Conservation (phyloP, 2,888 invertebrate genomes). For the Desoria tigrina region DNA sequence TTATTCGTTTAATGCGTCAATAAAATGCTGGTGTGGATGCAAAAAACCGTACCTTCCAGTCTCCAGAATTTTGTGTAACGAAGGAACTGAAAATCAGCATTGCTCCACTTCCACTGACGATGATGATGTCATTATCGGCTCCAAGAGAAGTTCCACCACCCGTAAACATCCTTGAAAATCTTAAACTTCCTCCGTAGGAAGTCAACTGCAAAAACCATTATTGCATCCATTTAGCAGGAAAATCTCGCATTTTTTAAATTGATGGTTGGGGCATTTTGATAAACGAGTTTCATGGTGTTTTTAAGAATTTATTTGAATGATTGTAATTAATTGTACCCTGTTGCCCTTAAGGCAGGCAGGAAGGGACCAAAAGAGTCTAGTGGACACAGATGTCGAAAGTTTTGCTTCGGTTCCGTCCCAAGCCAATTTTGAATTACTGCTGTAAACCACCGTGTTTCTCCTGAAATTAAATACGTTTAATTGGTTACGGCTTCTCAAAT, state of each 20-base stretch:
- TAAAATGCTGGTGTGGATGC: too few species aligned
- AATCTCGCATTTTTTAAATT: too few species aligned
- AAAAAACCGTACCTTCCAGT: conserved; percentile 21
- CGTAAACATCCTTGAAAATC: conserved; percentile 33
- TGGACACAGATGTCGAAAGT: background rate
- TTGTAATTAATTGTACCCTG: conserved; percentile 23
- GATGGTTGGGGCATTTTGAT: too few species aligned
- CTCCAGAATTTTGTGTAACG: conserved; percentile 22
- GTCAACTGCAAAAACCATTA: conserved; percentile 39
- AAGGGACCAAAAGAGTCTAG: conserved; percentile 37
- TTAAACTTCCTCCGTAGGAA: conserved; percentile 43
- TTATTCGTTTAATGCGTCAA: too few species aligned
- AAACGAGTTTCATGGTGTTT: too few species aligned
- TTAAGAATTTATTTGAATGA: too few species aligned
- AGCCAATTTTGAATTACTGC: conserved; percentile 8
- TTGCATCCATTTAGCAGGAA: too few species aligned
- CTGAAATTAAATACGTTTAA: conserved; percentile 5
- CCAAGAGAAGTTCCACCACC: conserved; percentile 33
- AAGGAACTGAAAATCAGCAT: conserved; percentile 44
- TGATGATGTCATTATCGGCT: conserved; percentile 45
- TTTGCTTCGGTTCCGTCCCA: conserved; percentile 26
- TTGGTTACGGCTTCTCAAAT: too few species aligned
- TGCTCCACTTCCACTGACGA: conserved; percentile 38
- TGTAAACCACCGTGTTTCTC: conserved; percentile 26
- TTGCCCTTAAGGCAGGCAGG: conserved; percentile 41